Evolutionary conservation across 2,797 vertebrate genomes (phyloP), one percentile per base, ranked within the genome.

Genomic region (Morelia viridis): DNA sequence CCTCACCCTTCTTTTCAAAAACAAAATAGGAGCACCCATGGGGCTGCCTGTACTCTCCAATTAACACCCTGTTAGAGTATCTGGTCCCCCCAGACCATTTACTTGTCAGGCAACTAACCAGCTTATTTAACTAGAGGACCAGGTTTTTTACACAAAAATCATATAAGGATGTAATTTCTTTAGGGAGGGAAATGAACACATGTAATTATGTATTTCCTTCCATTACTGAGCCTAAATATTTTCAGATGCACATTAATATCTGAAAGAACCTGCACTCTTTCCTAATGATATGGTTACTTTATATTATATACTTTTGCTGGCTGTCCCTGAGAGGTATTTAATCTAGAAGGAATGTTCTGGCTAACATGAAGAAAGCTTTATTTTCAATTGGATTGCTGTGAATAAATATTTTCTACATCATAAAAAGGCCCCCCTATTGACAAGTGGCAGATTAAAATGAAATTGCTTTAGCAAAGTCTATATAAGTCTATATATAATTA

Each of bases 401-500:
- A 56, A 76, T 35, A 64, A 83, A 83, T 60, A 85, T 71, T 89
- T 89, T 41, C 46, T 41, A 10, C 84, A 19, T 87, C 58, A 92
- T 89, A 35, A 53, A 71, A 92, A 53, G 88, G 13, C 64, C 22
- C 22, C 31, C 41, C 4, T n/a, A 19, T 24, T 83, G 50, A 50
- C 58, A 80, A 80, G n/a, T 17, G 35, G 65, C 65, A 87, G 68
- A 57, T 71, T 57, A 80, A 71, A 87, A 64, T 62, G 89, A 61
- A 57, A 87, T 56, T 90, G 41, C 84, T 90, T 92, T 61, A 92
- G 84, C 56, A 62, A 92, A 76, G 58, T 68, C 62, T 56, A 80
- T 5, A 15, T 31, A 56, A 64, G 58, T 68, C 41, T 46, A 80
- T 24, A 46, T 80, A 64, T 68, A 85, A 90, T 83, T 53, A 57